Percentiles rank a stretch among this genome's conserved stretches.
phyloP scores from a whole-genome alignment of 1,140 invertebrate genomes.

The Zophobas morio region DNA sequence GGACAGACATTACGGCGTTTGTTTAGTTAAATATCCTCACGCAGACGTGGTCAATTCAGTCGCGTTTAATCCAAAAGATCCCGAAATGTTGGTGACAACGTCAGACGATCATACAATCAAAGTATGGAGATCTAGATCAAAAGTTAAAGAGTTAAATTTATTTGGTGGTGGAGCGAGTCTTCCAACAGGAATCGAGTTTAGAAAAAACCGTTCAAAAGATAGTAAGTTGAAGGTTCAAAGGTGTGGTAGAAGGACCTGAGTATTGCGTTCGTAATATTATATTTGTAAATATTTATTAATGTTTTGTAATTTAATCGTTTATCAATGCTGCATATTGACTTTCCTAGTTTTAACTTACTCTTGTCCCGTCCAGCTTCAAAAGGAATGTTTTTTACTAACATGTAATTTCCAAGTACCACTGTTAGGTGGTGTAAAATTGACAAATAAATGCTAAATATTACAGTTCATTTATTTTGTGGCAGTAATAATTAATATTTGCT shows the following conservation, averaged over 20 bases:
- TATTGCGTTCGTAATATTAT: background rate
- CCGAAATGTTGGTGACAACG: constrained; percentile 89
- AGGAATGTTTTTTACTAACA: constrained; percentile 25
- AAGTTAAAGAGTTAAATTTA: constrained; percentile 67
- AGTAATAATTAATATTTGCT: background rate
- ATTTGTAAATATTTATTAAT: constrained; percentile 1
- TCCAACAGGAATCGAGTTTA: constrained; percentile 61
- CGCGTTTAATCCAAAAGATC: constrained; percentile 87
- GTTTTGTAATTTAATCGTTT: background rate
- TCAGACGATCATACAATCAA: constrained; percentile 89
- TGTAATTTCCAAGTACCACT: background rate
- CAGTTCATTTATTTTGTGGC: constrained; percentile 9
- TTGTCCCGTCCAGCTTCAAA: constrained; percentile 3
- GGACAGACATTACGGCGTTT: constrained; percentile 89
- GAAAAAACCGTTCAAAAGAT: constrained; percentile 48
- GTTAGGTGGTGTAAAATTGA: background rate
- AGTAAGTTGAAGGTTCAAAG: background rate
- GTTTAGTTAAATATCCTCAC: constrained; percentile 84
- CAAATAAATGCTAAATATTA: background rate
- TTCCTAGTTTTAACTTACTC: background rate
- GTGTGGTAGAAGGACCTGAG: background rate
- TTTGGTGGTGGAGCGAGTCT: constrained; percentile 52
- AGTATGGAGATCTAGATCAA: constrained; percentile 76
- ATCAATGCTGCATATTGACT: background rate
- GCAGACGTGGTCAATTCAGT: constrained; percentile 90